phyloP scores from a whole-genome alignment of 35 echinoderm and acorn worm species.

The Diadema setosum region DNA sequence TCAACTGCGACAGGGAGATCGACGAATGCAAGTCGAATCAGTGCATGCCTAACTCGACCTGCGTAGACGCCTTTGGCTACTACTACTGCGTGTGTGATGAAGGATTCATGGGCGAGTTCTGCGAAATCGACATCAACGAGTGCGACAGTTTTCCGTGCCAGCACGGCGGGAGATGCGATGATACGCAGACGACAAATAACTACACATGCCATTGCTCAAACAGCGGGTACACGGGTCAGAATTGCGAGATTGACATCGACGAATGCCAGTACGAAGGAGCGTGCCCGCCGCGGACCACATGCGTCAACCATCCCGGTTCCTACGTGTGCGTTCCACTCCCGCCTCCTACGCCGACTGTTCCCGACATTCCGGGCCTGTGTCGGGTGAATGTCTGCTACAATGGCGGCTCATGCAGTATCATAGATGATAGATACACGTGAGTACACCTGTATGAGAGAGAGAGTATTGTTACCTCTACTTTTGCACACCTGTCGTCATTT shows the following conservation, averaged over 20 bases:
- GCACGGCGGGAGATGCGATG: not conserved
- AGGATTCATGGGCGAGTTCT: not conserved
- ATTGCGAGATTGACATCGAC: not conserved
- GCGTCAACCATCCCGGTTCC: not conserved
- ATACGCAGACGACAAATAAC: not conserved
- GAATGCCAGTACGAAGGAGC: not conserved
- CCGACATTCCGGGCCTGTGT: not conserved
- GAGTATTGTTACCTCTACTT: too few species aligned
- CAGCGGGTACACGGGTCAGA: not conserved
- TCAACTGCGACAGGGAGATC: not conserved
- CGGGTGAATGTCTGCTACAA: not conserved
- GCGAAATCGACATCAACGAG: not conserved
- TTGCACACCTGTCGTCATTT: not conserved
- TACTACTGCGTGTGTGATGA: not conserved
- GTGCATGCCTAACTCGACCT: not conserved
- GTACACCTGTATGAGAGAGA: not conserved
- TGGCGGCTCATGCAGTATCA: not conserved
- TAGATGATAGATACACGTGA: not conserved
- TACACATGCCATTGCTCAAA: slow-evolving; percentile 7
- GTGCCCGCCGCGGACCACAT: not conserved
- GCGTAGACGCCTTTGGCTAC: not conserved
- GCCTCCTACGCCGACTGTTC: not conserved
- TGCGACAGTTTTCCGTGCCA: slow-evolving; percentile 1
- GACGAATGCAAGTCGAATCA: not conserved
- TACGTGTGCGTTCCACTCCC: not conserved